phyloP scores from a whole-genome alignment of 2,888 invertebrate species.

The Eutolmus rufibarbis region DNA sequence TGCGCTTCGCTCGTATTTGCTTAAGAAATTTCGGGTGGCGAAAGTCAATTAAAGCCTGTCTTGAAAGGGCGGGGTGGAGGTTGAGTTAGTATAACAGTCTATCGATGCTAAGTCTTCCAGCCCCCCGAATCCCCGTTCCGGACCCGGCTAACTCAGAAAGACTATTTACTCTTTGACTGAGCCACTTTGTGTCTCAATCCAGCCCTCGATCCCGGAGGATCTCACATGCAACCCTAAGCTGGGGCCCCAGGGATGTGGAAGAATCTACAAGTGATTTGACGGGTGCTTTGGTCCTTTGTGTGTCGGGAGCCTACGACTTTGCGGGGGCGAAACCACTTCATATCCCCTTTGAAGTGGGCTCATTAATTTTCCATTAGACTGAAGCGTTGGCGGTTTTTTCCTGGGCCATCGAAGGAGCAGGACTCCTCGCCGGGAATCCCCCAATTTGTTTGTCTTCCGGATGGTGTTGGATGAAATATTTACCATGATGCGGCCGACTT shows the following conservation, averaged over 20 bases:
- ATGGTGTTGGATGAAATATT: neutral
- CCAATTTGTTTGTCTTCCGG: neutral
- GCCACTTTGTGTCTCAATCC: neutral
- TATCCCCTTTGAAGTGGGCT: constrained; percentile 11
- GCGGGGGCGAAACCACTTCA: neutral
- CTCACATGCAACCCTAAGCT: neutral
- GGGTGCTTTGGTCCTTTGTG: neutral
- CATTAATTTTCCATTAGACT: constrained; percentile 24
- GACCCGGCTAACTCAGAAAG: neutral
- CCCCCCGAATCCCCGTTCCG: neutral
- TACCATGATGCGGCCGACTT: neutral
- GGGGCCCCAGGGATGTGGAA: neutral
- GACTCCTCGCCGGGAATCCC: neutral
- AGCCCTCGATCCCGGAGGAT: neutral
- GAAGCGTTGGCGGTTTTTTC: neutral
- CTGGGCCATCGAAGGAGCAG: neutral
- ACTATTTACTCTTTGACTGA: neutral
- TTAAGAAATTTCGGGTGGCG: neutral
- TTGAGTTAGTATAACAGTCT: neutral
- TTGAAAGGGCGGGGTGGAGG: neutral
- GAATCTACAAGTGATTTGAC: neutral
- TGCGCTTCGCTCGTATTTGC: neutral
- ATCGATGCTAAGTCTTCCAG: neutral
- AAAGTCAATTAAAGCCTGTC: neutral
- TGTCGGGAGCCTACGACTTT: neutral